Base-by-base conservation (phyloP, 2,888 invertebrate genomes). In the Seira musarum region DNA sequence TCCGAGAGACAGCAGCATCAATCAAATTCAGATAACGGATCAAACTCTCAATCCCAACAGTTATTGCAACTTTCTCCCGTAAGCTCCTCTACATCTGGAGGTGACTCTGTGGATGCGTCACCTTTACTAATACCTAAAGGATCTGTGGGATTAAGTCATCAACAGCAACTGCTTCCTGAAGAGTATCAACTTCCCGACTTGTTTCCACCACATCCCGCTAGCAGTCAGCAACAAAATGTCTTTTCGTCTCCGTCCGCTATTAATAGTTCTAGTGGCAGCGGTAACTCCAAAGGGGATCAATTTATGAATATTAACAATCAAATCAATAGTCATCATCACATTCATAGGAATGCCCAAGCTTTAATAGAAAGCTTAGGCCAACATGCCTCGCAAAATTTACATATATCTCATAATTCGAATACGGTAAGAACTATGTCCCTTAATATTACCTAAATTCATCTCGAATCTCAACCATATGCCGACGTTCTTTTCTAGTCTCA, bases 131-230 rank as follows among this genome's bases (percentile, higher is more conserved):
- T 72, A 65, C 80, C 69, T n/a, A 80, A 80, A 80, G 76, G 76
- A 64, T n/a, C 68, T 40, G 21, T 15, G 5, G 80, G 80, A 49
- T 13, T 68, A n/a, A 69, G 46, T 24, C 74, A 80, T 35, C 74
- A 74, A n/a, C 65, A 68, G 60, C 81, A 80, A 40, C 71, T 82
- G 8, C 64, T 72, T 64, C 67, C 85, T 49, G 87, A 87, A 79
- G 87, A 87, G 79, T 86, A 86, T 72, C 84, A 82, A 19, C 80
- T 86, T 61, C 86, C 86, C 19, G 86, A 86, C 78, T 77, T 85
- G 17, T 86, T 86, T 76, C 84, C 85, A 13, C 76, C 80, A 46
- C 81, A 83, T 46, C 81, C 83, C 19, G 69, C 53, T 5, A 60
- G 35, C 67, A 82, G 73, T 72, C 40, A 40, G 13, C 40, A 40